Evolutionary conservation across 2,113 vertebrate species (phyloP).

Genomic region (Gobius niger): DNA sequence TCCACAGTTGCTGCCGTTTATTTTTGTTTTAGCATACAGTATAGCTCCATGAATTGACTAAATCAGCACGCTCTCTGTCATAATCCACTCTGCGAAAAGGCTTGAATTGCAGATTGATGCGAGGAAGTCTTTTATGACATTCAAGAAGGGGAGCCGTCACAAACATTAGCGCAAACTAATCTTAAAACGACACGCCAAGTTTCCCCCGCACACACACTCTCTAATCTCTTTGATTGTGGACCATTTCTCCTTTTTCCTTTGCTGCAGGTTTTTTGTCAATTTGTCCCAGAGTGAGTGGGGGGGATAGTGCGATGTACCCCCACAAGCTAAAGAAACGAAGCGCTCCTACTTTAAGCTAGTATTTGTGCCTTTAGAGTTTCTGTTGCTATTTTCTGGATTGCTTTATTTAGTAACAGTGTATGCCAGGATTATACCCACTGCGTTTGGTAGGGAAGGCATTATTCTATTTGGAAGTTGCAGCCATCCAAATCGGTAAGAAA

Average conservation of each 20-base stretch:
- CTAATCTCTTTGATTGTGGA: constrained; percentile 68
- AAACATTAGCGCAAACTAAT: constrained; percentile 50
- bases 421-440: constrained; percentile 37
- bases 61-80: too few species aligned
- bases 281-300: constrained; percentile 42
- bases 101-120: constrained; percentile 41
- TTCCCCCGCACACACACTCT: constrained; percentile 28
- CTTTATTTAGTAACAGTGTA: constrained; percentile 25
- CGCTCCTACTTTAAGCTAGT: constrained; percentile 37
- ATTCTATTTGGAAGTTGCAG: constrained; percentile 14
- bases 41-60: too few species aligned
- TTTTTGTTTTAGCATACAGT: too few species aligned
- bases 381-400: constrained; percentile 23
- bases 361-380: constrained; percentile 45
- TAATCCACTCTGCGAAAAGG: constrained; percentile 16
- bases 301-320: constrained; percentile 39
- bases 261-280: constrained; percentile 54
- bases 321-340: constrained; percentile 41
- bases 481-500: constrained; percentile 9
- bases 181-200: constrained; percentile 54
- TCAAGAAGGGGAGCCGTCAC: constrained; percentile 49
- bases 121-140: constrained; percentile 45
- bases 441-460: constrained; percentile 16
- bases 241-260: constrained; percentile 50
- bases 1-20: too few species aligned